Base-by-base conservation (phyloP, 2,888 invertebrate genomes). In the Tetragnatha montana region DNA sequence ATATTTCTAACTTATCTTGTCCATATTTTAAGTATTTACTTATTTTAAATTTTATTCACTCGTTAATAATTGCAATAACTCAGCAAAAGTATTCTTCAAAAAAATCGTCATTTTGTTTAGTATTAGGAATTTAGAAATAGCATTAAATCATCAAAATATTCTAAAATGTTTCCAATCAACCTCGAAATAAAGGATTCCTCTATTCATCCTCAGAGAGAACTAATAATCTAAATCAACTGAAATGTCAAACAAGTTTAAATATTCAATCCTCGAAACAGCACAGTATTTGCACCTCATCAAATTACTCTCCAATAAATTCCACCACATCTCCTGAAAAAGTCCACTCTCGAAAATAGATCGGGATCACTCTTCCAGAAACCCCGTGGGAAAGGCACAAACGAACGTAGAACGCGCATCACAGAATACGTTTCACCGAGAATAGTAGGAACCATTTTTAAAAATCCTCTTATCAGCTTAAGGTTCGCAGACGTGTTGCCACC, bases 381-480 rank as follows among this genome's bases (percentile, higher is more conserved):
- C 60, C 60, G 17, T 10, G 60, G 22, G 78, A 60, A 78, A 78
- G 8, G 3, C 17, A 1, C n/a, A 71, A 78, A 68, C 8, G 60
- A 60, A 60, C 21, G 22, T 14, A 60, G 22, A 12, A 60, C 22
- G 10, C 60, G 60, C 60, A 60, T 60, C 8, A 60, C 60, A 60
- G 60, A 60, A 60, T 10, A 60, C 10, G 60, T 17, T 10, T 17
- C 14, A 17, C 60, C 60, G 60, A 60, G 60, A 60, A 17, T 17
- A 60, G 12, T 7, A 12, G 60, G 22, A 78, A 22, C 78, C 51
- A 22, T 60, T 35, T 35, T 78, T 60, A 60, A 78, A 78, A 78
- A 78, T 78, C 78, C 78, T 78, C 60, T 78, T 78, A 78, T 78
- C 78, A 60, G 78, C 78, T 78, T 78, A 78, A 51, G 60, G 68